Conservation (phyloP, 2,888 invertebrate species). For the Ichneumoninae sp. region DNA sequence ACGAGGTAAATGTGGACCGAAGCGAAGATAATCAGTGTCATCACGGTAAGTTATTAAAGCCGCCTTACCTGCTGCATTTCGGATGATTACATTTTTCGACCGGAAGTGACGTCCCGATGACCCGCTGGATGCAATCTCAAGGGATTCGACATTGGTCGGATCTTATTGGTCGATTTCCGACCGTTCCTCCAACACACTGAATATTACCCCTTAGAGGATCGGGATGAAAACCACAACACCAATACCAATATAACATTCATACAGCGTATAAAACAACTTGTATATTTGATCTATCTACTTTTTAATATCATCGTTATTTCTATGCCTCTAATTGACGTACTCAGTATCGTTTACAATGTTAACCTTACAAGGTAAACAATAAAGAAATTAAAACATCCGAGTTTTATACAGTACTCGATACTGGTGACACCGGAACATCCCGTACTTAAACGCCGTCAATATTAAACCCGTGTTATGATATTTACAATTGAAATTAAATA, state of each 20-base stretch:
- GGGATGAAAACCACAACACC: neutral
- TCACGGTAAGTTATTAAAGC: too few relatives aligned
- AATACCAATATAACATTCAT: neutral
- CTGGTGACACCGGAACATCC: conserved; percentile 10
- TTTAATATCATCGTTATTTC: conserved; percentile 1
- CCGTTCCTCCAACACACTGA: too few relatives aligned
- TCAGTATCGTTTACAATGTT: conserved; percentile 6
- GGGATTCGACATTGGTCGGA: too few relatives aligned
- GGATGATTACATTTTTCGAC: too few relatives aligned
- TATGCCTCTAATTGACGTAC: neutral
- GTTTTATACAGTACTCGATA: conserved; percentile 6
- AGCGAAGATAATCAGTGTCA: too few relatives aligned
- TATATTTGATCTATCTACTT: conserved; percentile 4
- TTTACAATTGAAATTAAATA: conserved; percentile 61
- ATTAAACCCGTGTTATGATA: conserved; percentile 47
- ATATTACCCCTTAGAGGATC: too few relatives aligned
- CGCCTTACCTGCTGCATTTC: too few relatives aligned
- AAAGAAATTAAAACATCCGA: neutral
- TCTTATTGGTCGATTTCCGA: too few relatives aligned
- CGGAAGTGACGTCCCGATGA: too few relatives aligned
- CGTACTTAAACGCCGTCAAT: neutral
- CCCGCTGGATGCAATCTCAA: too few relatives aligned
- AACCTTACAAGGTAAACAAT: neutral
- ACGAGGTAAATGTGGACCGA: too few relatives aligned
- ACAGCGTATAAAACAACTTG: conserved; percentile 19